phyloP scores from a whole-genome alignment of 2,797 vertebrate species.

The Anguilla megastoma region DNA sequence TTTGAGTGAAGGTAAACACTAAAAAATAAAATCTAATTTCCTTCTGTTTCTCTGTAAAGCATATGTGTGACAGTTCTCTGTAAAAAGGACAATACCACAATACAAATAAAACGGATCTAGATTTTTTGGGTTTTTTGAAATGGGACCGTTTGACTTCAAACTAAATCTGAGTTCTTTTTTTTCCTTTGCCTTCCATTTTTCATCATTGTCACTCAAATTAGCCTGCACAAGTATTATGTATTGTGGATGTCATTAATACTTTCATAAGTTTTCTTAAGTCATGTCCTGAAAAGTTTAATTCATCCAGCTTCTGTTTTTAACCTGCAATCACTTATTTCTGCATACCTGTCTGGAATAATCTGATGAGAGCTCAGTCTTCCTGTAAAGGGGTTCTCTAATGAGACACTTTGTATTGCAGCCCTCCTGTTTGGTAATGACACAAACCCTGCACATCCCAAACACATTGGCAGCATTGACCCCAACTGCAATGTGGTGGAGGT shows the following conservation, averaged over 20 bases:
- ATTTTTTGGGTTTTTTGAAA: background rate
- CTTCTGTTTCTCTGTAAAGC: no score
- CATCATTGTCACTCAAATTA: no score
- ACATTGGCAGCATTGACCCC: slow-evolving; percentile 97
- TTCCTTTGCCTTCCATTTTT: background rate
- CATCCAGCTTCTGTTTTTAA: background rate
- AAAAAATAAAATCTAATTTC: background rate
- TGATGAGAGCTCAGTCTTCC: background rate
- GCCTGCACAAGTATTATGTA: no score
- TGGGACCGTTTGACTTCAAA: background rate
- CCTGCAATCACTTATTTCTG: background rate
- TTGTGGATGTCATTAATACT: background rate
- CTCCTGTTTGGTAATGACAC: slow-evolving; percentile 93
- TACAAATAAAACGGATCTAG: no score
- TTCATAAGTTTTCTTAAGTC: background rate
- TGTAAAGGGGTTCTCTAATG: background rate
- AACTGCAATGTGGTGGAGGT: slow-evolving; percentile 90
- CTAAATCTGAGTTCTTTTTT: background rate
- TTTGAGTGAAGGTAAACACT: background rate
- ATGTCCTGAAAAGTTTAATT: background rate
- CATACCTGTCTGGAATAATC: background rate
- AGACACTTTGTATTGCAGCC: slow-evolving; percentile 64
- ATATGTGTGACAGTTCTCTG: no score
- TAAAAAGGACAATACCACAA: no score
- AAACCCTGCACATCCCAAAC: slow-evolving; percentile 94